A percentile compares a stretch with the other conserved stretches of the same genome.
Evolutionary conservation across 1,140 invertebrate genomes (phyloP).

Genomic region (Luehdorfia chinensis): DNA sequence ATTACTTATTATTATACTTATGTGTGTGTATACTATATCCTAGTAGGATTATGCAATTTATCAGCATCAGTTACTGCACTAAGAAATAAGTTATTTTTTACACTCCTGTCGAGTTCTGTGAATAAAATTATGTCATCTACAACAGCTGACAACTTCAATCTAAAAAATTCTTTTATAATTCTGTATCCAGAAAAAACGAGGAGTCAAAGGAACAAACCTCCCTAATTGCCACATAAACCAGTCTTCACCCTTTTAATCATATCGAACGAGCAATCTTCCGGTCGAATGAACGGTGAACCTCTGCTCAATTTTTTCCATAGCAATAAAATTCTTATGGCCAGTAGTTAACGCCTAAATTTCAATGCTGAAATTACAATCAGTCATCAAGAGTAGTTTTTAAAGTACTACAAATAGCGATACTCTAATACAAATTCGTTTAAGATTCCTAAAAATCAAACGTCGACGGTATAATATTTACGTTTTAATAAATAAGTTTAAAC

Average conservation of each 20-base stretch:
- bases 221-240: conserved; percentile 72
- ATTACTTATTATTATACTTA: too few species aligned
- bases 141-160: not conserved
- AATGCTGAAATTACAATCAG: conserved; percentile 26
- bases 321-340: conserved; percentile 28
- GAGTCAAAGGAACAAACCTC: conserved; percentile 49
- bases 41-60: too few species aligned
- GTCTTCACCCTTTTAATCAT: conserved; percentile 75
- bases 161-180: conserved; percentile 5
- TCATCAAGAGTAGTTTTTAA: conserved; percentile 55
- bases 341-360: conserved; percentile 25
- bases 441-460: conserved; percentile 68
- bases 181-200: conserved; percentile 22
- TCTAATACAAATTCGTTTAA: conserved; percentile 72
- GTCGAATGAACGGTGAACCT: conserved; percentile 45
- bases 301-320: conserved; percentile 22
- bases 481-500: too few species aligned
- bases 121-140: conserved; percentile 12
- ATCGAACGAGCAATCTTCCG: conserved; percentile 74
- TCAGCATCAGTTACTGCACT: too few species aligned
- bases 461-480: conserved; percentile 24
- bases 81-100: not conserved
- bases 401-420: conserved; percentile 56
- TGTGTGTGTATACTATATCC: too few species aligned
- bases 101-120: conserved; percentile 2